A percentile compares a stretch with the other conserved stretches of the same genome.
These are phyloP conservation scores for Drosophila nigrodunni DNA, from an alignment of 1,140 invertebrate genomes.

Conservation along the genomic window DNA sequence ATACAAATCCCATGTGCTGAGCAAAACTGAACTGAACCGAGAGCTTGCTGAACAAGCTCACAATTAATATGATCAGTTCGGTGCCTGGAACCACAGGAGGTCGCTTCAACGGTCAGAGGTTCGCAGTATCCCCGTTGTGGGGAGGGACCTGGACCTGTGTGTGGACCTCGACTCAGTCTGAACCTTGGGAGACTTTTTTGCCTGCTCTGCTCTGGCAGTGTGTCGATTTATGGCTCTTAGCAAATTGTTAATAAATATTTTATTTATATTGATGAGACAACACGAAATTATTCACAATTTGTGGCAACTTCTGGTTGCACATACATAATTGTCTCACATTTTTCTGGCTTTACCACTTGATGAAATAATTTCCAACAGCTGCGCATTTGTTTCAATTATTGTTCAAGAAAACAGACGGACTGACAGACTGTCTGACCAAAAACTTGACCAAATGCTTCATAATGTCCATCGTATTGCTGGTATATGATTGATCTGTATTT, in stretches of 20 bases:
- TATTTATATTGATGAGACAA: conserved; percentile 83
- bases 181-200: conserved; percentile 34
- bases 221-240: conserved; percentile 78
- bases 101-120: conserved; percentile 44
- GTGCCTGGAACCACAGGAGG: conserved; percentile 70
- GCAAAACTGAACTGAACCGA: conserved; percentile 8
- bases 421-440: conserved; percentile 16
- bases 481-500: conserved; percentile 81
- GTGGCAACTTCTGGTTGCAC: conserved; percentile 33
- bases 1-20: background rate
- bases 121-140: conserved; percentile 53
- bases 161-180: conserved; percentile 23
- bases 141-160: conserved; percentile 4
- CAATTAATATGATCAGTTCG: conserved; percentile 79
- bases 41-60: conserved; percentile 73
- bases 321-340: conserved; percentile 17
- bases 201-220: conserved; percentile 51
- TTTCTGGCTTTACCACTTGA: conserved; percentile 42
- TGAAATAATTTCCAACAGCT: conserved; percentile 72
- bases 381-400: conserved; percentile 77
- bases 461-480: conserved; percentile 17
- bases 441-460: conserved; percentile 17
- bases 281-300: conserved; percentile 77
- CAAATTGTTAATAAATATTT: conserved; percentile 83
- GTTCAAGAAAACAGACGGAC: conserved; percentile 10